A percentile compares a stretch with the other conserved stretches of the same genome.
Conservation (phyloP, 2,797 vertebrate genomes). For the Botia kubotai region DNA sequence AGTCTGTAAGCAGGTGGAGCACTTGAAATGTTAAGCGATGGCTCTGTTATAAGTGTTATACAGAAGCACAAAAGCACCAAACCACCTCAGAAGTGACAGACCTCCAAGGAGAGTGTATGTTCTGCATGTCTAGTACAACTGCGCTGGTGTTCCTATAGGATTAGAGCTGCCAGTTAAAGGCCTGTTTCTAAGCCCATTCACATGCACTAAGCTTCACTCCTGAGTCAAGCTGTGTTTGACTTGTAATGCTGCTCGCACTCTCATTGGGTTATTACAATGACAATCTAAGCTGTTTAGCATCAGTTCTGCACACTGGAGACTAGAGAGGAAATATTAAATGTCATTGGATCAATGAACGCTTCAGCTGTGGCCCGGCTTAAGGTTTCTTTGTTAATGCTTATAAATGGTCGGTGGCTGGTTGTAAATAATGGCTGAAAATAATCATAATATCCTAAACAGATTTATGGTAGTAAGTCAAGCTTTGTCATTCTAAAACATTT, state of each 20-base stretch:
- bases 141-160: slow-evolving; percentile 62
- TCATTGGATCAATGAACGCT: slow-evolving; percentile 30
- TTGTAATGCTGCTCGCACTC: not conserved
- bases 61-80: not conserved
- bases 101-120: not conserved
- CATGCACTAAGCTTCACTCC: slow-evolving; percentile 60
- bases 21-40: no score
- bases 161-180: slow-evolving; percentile 54
- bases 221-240: not conserved
- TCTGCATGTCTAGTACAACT: slow-evolving; percentile 51
- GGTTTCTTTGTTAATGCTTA: not conserved
- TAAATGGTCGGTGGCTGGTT: not conserved
- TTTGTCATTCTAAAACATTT: no score
- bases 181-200: slow-evolving; percentile 76
- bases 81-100: no score
- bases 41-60: not conserved
- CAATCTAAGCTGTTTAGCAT: slow-evolving; percentile 41
- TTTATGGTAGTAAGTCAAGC: no score
- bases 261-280: not conserved
- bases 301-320: slow-evolving; percentile 24
- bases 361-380: slow-evolving; percentile 6
- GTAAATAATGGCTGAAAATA: not conserved
- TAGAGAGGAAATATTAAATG: slow-evolving; percentile 41
- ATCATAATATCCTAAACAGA: no score
- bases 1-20: not conserved